Percentiles rank a stretch among this genome's conserved stretches.
These are phyloP conservation scores for Ichneumoninae sp. DNA, from an alignment of 2,888 invertebrate genomes.

Conservation along the genomic window DNA sequence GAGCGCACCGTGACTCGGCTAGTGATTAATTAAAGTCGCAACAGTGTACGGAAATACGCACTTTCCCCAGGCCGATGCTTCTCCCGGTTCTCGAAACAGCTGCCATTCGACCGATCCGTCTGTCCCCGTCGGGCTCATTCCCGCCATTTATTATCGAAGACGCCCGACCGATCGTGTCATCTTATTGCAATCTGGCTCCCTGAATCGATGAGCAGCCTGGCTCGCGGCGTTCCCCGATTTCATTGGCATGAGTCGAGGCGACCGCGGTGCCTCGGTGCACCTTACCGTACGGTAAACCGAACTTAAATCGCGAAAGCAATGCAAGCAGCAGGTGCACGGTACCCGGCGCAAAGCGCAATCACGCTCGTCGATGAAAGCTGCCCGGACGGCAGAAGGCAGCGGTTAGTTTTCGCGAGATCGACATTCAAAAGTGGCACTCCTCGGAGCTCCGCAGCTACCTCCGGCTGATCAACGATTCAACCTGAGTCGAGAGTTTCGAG, in stretches of 20 bases:
- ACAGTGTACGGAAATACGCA: background rate
- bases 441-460: conserved; percentile 9
- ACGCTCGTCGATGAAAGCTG: conserved; percentile 65
- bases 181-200: conserved; percentile 50
- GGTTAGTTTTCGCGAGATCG: conserved; percentile 51
- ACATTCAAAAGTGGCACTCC: conserved; percentile 61
- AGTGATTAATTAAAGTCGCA: conserved; percentile 9
- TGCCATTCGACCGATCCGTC: conserved; percentile 41
- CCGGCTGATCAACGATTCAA: conserved; percentile 15
- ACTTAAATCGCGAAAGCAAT: conserved; percentile 16
- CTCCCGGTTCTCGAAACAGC: conserved; percentile 14
- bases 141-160: conserved; percentile 29
- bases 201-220: conserved; percentile 28
- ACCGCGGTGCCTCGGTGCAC: conserved; percentile 4
- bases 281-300: conserved; percentile 31
- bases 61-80: conserved; percentile 5
- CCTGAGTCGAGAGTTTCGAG: conserved; percentile 24
- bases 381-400: conserved; percentile 31
- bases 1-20: background rate
- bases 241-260: conserved; percentile 41
- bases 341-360: conserved; percentile 58
- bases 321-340: conserved; percentile 60
- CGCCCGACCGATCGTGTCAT: conserved; percentile 48
- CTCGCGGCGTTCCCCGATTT: conserved; percentile 53
- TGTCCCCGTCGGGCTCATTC: conserved; percentile 19